Base-by-base conservation (phyloP, 1,140 invertebrate genomes). In the Phortica variegata region DNA sequence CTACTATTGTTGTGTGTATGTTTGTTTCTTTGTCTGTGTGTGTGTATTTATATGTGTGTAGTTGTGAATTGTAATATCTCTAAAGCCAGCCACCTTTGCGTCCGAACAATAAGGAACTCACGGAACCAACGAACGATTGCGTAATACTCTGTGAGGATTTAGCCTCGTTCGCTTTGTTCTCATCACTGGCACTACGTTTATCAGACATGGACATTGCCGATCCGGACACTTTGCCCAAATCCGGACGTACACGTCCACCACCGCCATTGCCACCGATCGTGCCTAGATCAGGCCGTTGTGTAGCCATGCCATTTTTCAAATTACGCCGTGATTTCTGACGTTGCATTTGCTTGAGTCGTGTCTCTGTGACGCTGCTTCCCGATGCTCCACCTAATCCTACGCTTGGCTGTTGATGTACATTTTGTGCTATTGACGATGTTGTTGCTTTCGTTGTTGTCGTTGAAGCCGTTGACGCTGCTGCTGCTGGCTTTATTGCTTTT, bases 71-170 rank as follows among this genome's bases (percentile, higher is more conserved):
- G 9, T 34, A 8, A 8, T 8, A 17, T n/a, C 43, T 53, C 58
- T 85, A 90, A 53, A 90, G 81, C 54, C 90, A 80, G 12, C 89
- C 89, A 36, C 89, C 89, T 66, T 91, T 91, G 43, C 89, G 79
- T 20, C 89, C 89, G 73, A 91, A 91, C 9, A 91, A 79, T 55
- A 91, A 79, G 16, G 86, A 86, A 78, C 88, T 90, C 42, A 91
- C 82, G 18, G 87, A 89, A 43, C 88, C 89, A 12, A 90, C 74
- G 62, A 76, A 72, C n/a, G 72, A 56, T 54, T 76, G 71, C 21
- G 69, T 78, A 1, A 88, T 83, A 12, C 85, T 84, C 49, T 83
- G 80, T 9, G 60, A 32, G 17, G 56, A 39, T 45, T 41, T 29
- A 65, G 61, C 46, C 65, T 56, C 57, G 72, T 71, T 40, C 61